These are phyloP conservation scores for Rhynchonema sp. DNA, from an alignment of 2,888 invertebrate species.

Conservation along the genomic window DNA sequence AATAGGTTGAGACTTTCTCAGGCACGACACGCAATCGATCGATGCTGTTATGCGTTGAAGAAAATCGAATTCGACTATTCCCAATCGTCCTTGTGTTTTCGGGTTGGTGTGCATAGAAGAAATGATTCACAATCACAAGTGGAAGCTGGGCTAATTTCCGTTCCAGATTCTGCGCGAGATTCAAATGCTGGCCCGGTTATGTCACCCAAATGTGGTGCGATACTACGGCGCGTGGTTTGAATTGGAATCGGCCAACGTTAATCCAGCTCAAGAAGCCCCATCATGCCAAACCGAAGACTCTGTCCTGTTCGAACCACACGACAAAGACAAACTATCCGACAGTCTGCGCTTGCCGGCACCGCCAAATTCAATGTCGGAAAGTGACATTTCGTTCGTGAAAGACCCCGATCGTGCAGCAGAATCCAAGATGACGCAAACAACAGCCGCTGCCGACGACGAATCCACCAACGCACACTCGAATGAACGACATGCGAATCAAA, in stretches of 20 bases:
- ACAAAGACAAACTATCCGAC: too few species aligned
- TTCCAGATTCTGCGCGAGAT: not conserved
- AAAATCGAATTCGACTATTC: not conserved
- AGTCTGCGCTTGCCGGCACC: too few species aligned
- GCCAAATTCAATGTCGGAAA: too few species aligned
- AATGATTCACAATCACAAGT: too few species aligned
- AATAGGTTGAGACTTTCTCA: not conserved
- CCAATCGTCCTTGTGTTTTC: not conserved
- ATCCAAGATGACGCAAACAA: not conserved
- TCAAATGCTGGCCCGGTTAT: not conserved
- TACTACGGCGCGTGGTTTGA: not conserved
- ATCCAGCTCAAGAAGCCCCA: too few species aligned
- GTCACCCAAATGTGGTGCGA: not conserved
- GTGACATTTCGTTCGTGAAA: too few species aligned
- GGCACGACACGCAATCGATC: not conserved
- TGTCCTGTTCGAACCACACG: too few species aligned
- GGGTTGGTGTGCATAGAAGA: not conserved
- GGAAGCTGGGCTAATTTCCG: not conserved
- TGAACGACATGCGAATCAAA: too few species aligned
- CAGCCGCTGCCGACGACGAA: not conserved
- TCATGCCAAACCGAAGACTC: too few species aligned
- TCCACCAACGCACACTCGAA: not conserved
- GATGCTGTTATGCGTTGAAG: not conserved
- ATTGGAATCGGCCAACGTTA: not conserved
- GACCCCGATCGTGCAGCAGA: too few species aligned